phyloP scores from a whole-genome alignment of 2,113 vertebrate genomes.

The Tinamus guttatus region DNA sequence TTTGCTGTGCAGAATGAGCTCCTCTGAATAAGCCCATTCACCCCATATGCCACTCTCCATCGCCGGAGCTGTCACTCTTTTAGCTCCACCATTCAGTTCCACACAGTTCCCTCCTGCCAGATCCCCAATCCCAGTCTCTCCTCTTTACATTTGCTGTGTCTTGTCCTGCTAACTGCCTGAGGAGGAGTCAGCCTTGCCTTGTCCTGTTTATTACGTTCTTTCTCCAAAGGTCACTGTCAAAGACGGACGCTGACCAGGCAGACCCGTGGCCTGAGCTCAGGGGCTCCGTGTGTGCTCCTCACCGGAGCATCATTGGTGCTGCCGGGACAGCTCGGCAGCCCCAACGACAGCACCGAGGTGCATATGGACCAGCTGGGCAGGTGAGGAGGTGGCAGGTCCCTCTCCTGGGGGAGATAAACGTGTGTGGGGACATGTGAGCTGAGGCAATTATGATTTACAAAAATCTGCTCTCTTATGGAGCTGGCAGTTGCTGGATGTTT shows the following conservation, averaged over 20 bases:
- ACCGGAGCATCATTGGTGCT: background rate
- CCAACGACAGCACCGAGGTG: background rate
- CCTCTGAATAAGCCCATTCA: background rate
- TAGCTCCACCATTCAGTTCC: background rate
- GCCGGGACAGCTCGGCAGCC: background rate
- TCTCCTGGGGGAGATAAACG: fast-evolving
- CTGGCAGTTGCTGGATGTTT: background rate
- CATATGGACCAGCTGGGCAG: fast-evolving
- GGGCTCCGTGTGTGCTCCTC: background rate
- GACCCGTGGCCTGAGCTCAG: background rate
- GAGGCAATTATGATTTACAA: background rate
- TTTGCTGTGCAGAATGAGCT: background rate
- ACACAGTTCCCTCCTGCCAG: background rate
- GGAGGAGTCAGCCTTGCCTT: fast-evolving
- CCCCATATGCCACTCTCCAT: background rate
- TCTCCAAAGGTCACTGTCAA: background rate
- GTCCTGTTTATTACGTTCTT: background rate
- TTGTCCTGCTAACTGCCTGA: background rate
- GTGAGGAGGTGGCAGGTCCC: background rate
- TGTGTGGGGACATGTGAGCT: background rate
- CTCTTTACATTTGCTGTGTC: background rate
- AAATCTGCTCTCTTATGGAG: background rate
- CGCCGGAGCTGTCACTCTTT: no score
- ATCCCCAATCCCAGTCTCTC: background rate
- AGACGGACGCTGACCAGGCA: background rate